phyloP scores from a whole-genome alignment of 2,888 invertebrate species.

The Dione vanillae region DNA sequence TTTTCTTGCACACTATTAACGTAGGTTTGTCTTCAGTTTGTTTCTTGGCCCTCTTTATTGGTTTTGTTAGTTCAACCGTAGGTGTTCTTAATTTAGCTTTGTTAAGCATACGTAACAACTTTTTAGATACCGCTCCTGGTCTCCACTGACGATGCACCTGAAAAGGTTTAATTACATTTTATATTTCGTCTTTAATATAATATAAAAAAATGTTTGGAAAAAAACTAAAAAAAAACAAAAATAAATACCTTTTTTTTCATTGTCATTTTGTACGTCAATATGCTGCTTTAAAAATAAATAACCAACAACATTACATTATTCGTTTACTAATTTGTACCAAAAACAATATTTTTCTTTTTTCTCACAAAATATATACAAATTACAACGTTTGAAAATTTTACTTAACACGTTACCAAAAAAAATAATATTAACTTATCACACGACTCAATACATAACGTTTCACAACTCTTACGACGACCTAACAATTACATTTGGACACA shows the following conservation, averaged over 20 bases:
- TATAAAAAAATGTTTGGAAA: neutral
- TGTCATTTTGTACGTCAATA: neutral
- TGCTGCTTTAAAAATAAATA: neutral
- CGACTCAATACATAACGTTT: slow-evolving; percentile 14
- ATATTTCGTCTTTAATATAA: neutral
- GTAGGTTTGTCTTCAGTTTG: slow-evolving; percentile 63
- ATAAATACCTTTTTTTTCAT: neutral
- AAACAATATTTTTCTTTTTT: slow-evolving; percentile 7
- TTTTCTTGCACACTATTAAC: slow-evolving; percentile 62
- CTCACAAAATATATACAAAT: slow-evolving; percentile 55
- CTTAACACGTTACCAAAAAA: slow-evolving; percentile 54
- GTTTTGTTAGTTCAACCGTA: slow-evolving; percentile 49
- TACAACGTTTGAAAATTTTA: slow-evolving; percentile 69
- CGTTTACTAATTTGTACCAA: slow-evolving; percentile 7
- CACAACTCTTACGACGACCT: slow-evolving; percentile 55
- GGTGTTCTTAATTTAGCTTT: slow-evolving; percentile 57
- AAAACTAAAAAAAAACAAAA: neutral
- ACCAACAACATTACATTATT: neutral
- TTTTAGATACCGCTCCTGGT: slow-evolving; percentile 73
- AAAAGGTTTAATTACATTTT: slow-evolving; percentile 31
- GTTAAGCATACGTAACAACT: slow-evolving; percentile 62
- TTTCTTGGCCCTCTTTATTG: slow-evolving; percentile 60
- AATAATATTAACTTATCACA: slow-evolving; percentile 18
- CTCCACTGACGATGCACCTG: slow-evolving; percentile 70
- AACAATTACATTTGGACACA: slow-evolving; percentile 48